Conservation (phyloP, 1,140 invertebrate species). For the Pachyrhynchus sulphureomaculatus region DNA sequence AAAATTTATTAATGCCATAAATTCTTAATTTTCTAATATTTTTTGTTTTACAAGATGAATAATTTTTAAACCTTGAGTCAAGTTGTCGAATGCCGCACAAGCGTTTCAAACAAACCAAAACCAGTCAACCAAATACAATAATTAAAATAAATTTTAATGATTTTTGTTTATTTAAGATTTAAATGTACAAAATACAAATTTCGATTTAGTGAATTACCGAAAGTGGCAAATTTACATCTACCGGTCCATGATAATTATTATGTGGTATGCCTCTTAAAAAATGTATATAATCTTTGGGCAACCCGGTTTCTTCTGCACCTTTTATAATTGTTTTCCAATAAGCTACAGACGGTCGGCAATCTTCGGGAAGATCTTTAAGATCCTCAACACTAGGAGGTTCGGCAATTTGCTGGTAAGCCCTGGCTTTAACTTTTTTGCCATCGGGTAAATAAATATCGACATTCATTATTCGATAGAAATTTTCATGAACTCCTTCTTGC, state of each 20-base stretch:
- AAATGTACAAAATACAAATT: no score
- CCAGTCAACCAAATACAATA: no score
- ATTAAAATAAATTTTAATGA: no score
- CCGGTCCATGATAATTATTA: constrained; percentile 62
- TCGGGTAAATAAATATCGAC: constrained; percentile 59
- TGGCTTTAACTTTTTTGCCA: constrained; percentile 59
- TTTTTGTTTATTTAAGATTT: no score
- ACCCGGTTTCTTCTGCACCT: constrained; percentile 68
- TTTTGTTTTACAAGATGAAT: no score
- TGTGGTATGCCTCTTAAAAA: constrained; percentile 63
- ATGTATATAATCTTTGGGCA: constrained; percentile 68
- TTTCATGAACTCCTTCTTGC: constrained; percentile 73
- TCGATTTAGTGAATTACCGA: constrained; percentile 18
- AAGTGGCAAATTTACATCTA: constrained; percentile 36
- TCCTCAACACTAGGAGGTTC: constrained; percentile 51
- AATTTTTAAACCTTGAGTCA: no score
- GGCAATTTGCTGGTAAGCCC: constrained; percentile 66
- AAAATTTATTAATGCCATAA: no score
- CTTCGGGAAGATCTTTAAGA: constrained; percentile 53
- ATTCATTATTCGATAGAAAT: constrained; percentile 66
- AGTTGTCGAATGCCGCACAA: no score
- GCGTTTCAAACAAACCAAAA: no score
- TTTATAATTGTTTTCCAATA: constrained; percentile 65
- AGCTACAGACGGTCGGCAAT: constrained; percentile 67
- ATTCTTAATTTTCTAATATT: no score